Percentiles rank a stretch among this genome's conserved stretches.
Conservation (phyloP, 2,888 invertebrate species). For the Odiellus spinosus region DNA sequence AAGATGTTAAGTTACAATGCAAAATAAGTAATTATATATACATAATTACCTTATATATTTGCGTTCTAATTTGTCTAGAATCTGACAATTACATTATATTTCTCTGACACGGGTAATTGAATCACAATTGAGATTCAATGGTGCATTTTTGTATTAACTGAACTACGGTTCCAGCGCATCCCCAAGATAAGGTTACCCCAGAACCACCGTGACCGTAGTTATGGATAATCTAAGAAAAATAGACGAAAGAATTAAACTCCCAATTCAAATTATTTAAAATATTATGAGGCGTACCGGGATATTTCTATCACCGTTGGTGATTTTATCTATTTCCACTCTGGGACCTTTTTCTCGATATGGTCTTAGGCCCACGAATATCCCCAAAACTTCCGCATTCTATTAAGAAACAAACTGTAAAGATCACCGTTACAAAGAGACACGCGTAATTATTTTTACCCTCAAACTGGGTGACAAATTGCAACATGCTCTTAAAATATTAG, state of each 20-base stretch:
- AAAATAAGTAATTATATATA: too few species aligned
- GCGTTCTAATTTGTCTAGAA: too few species aligned
- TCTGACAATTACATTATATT: too few species aligned
- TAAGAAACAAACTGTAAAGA: conserved; percentile 5
- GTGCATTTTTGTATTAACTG: too few species aligned
- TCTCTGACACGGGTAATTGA: too few species aligned
- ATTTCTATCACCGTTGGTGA: not conserved
- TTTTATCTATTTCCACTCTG: conserved; percentile 41
- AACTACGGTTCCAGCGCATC: conserved; percentile 42
- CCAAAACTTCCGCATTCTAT: conserved; percentile 38
- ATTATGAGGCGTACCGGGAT: too few species aligned
- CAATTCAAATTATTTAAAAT: too few species aligned
- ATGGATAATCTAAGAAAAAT: conserved; percentile 45
- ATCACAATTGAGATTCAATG: too few species aligned
- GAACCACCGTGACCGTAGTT: conserved; percentile 74
- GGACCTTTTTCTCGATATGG: conserved; percentile 45
- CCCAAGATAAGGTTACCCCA: conserved; percentile 62
- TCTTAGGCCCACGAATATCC: conserved; percentile 54
- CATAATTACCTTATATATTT: too few species aligned
- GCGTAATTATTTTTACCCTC: conserved; percentile 31
- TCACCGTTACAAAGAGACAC: too few species aligned
- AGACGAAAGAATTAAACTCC: too few species aligned
- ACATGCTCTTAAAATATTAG: conserved; percentile 48
- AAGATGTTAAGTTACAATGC: too few species aligned
- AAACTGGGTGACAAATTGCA: conserved; percentile 43